These are phyloP conservation scores for Muscidifurax raptorellus DNA, from an alignment of 1,140 invertebrate species.

Conservation along the genomic window DNA sequence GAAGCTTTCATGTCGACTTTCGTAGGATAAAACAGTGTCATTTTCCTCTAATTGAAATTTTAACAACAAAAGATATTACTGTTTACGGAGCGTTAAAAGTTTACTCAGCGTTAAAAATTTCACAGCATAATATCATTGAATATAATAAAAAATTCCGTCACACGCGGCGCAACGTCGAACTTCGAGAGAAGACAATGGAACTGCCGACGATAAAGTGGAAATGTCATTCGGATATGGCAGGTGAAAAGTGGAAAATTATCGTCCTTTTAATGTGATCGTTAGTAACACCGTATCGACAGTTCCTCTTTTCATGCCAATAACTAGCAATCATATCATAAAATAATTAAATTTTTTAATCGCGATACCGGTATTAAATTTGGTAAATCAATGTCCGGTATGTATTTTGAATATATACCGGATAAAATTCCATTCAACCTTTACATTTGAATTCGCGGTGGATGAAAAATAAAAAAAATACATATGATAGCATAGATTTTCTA, in stretches of 20 bases:
- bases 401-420: too few species aligned
- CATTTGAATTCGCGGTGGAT: background rate
- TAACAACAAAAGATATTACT: background rate
- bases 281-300: background rate
- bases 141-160: background rate
- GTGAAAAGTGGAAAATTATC: conserved; percentile 36
- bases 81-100: background rate
- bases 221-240: background rate
- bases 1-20: too few species aligned
- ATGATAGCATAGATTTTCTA: too few species aligned
- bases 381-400: background rate
- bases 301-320: background rate
- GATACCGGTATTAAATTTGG: background rate
- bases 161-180: background rate
- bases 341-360: background rate
- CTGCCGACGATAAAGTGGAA: background rate
- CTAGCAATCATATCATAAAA: background rate
- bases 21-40: background rate
- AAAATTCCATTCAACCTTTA: background rate
- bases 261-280: background rate
- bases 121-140: background rate
- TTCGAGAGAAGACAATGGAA: conserved; percentile 9
- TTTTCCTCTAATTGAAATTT: too few species aligned
- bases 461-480: background rate
- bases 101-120: background rate